Conservation (phyloP, 2,113 vertebrate genomes). For the Pelobates fuscus region DNA sequence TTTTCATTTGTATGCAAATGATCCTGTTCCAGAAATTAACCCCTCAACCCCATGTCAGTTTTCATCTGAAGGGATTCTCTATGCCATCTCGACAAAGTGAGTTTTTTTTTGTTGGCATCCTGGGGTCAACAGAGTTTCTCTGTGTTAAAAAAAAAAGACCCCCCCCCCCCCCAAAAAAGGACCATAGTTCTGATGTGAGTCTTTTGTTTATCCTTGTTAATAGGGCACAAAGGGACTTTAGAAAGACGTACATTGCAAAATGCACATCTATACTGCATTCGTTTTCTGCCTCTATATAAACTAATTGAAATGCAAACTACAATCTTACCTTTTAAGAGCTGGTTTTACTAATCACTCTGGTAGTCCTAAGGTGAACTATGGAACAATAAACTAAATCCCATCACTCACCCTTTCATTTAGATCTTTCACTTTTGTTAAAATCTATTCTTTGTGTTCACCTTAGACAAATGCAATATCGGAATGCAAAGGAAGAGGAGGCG, state of each 20-base stretch:
- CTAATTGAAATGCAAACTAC: constrained; percentile 76
- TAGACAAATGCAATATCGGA: constrained; percentile 85
- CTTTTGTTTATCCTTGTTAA: constrained; percentile 77
- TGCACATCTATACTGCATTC: constrained; percentile 62
- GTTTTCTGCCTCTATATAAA: constrained; percentile 47
- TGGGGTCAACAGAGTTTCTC: constrained; percentile 71
- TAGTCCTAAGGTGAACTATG: constrained; percentile 71
- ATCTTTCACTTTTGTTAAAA: constrained; percentile 70
- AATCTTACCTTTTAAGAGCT: constrained; percentile 61
- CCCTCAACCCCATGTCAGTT: constrained; percentile 93
- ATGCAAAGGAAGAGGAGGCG: constrained; percentile 82
- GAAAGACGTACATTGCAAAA: constrained; percentile 68
- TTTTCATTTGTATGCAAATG: constrained; percentile 99
- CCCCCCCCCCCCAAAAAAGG: no score
- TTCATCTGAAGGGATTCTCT: constrained; percentile 88
- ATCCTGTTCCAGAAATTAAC: constrained; percentile 98
- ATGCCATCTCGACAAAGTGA: constrained; percentile 63
- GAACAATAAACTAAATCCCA: constrained; percentile 72
- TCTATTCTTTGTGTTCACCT: constrained; percentile 78
- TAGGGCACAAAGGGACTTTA: constrained; percentile 63
- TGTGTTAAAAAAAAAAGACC: constrained; percentile 58
- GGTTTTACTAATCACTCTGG: constrained; percentile 66
- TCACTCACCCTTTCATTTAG: constrained; percentile 73
- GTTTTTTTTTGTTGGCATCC: constrained; percentile 62
- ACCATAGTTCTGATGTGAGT: constrained; percentile 63